Base-by-base conservation (phyloP, 2,113 vertebrate genomes). In the Scolopax mira region DNA sequence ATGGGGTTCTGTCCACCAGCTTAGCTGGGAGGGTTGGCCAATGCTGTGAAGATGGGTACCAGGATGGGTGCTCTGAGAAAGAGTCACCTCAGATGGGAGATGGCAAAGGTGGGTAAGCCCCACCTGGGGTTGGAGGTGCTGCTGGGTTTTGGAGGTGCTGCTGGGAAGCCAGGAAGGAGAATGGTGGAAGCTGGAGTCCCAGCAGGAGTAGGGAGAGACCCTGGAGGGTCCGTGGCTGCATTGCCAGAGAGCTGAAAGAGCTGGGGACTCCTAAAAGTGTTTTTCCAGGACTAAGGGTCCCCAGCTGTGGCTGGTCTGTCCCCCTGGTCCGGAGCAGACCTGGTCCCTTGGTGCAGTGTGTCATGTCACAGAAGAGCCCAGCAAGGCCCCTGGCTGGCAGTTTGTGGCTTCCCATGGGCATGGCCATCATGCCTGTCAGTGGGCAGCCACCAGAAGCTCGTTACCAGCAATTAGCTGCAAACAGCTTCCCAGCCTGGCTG, bases 361-460 rank as follows among this genome's bases (percentile, higher is more conserved):
- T 2, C 1, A 0, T 48, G 60, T 23, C 2, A 3, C 49, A 46
- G 52, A 57, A 35, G 57, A 42, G 51, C 51, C 14, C 51, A 30
- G 61, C 0, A 0, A 87, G 54, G 51, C 41, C 70, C 74, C 33
- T 44, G 48, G 19, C 18, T 80, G 72, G 41, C 41, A 52, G 23
- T 16, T 11, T 57, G 85, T 65, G 51, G 15, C 18, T 11, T 71
- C 42, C 48, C 4, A 0, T 1, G 6, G n/a, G 42, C 3, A 6
- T 2, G 2, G 61, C 37, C 10, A 3, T n/a, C 28, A 64, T 73
- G 58, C 35, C 44, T 48, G 39, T 9, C 6, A 1, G 19, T 0
- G 0, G 17, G 28, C 31, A 71, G 41, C 13, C 66, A 66, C 49
- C 73, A 48, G 48, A 28, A 71, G 46, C 71, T 27, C 0, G 0